phyloP scores from a whole-genome alignment of 2,797 vertebrate species.

The Clamator glandarius region DNA sequence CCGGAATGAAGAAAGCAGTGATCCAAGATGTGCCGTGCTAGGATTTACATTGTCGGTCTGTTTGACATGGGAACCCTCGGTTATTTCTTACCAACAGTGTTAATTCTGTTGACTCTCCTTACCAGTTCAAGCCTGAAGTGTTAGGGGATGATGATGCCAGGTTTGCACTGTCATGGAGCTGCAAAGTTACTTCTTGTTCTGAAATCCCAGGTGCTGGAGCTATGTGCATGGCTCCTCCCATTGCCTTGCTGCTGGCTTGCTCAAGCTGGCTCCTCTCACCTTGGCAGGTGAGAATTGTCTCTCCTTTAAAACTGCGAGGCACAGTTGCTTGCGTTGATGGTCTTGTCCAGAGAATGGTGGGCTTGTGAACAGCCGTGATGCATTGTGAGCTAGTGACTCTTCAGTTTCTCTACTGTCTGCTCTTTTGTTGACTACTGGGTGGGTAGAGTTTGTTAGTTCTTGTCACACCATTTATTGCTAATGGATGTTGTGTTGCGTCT shows the following conservation, averaged over 20 bases:
- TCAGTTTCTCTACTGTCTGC: not conserved
- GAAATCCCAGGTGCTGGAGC: not conserved
- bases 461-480: not conserved
- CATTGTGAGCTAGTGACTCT: too few relatives aligned
- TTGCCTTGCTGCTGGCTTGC: not conserved
- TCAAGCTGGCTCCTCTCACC: too few relatives aligned
- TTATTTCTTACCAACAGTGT: too few relatives aligned
- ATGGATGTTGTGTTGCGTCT: not conserved
- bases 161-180: not conserved
- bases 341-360: not conserved
- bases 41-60: too few relatives aligned
- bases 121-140: too few relatives aligned
- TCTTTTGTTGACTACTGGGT: not conserved
- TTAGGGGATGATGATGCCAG: too few relatives aligned
- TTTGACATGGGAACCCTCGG: too few relatives aligned
- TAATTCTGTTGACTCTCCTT: too few relatives aligned
- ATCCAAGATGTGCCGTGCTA: too few relatives aligned
- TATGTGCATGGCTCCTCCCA: fast-evolving
- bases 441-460: not conserved
- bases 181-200: not conserved
- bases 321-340: not conserved
- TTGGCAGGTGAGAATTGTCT: not conserved
- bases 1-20: too few relatives aligned
- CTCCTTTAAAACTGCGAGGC: not conserved
- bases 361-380: not conserved